Base-by-base conservation (phyloP, 2,888 invertebrate genomes). In the Cecidostiba fungosa region DNA sequence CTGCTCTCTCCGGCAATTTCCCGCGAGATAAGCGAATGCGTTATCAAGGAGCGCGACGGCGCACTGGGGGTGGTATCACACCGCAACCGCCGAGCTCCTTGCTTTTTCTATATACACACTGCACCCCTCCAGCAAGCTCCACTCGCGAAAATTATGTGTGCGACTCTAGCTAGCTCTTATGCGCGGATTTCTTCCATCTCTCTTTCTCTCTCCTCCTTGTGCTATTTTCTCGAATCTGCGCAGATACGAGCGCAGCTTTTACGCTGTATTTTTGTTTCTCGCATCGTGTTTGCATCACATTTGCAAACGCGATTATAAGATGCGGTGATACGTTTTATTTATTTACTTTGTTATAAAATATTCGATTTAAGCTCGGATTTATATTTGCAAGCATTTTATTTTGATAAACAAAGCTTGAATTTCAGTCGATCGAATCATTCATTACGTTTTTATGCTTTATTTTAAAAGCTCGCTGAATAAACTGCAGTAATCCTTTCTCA, bases 1-100 rank as follows among this genome's bases (percentile, higher is more conserved):
- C 39, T n/a, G 32, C 32, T 74, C 62, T 14, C 43, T 59, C 74
- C 66, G 3, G 77, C 77, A 54, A 66, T 82, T 82, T 82, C 74
- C 77, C 77, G 77, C 77, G 77, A 77, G 77, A 77, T 77, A 77
- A 77, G 77, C 62, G 77, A 59, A 77, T 62, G 77, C 77, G 77
- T 77, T 77, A 77, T 62, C 77, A 76, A 76, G 76, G 32, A 54
- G 50, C 19, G 54, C 76, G 39, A 70, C 2, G 70, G 70, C 73
- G 43, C 43, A 26, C 26, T 3, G 36, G 73, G 73, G 73, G 39
- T 43, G 23, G 73, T 4, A 43, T 39, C 39, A 39, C 23, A n/a
- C n/a, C 39, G 10, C 36, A 12, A 16, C 23, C 43, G 12, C 26
- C 26, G 66, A 16, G 29, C 6, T 66, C 3, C 66, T 66, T 4